Percentiles rank a stretch among this genome's conserved stretches.
Conservation (phyloP, 2,888 invertebrate genomes). For the Metalampra italica region DNA sequence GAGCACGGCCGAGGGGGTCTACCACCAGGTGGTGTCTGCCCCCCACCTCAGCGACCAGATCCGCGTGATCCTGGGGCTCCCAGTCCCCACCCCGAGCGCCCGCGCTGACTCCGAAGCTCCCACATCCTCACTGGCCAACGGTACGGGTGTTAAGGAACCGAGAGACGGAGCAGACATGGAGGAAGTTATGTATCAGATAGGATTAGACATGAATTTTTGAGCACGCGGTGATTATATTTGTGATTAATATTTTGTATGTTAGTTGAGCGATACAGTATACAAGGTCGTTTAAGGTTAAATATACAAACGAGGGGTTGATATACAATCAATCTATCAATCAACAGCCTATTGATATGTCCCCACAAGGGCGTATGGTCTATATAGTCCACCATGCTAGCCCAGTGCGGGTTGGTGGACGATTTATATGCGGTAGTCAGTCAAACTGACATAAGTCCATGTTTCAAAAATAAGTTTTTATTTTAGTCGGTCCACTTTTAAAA, state of each 20-base stretch:
- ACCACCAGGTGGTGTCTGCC: slow-evolving; percentile 88
- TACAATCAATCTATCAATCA: no score
- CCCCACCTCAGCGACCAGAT: slow-evolving; percentile 85
- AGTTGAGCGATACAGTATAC: background rate
- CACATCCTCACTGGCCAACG: slow-evolving; percentile 27
- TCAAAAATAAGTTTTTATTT: no score
- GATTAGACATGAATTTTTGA: slow-evolving; percentile 77
- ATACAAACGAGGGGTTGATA: no score
- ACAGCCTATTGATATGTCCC: no score
- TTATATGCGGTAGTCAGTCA: no score
- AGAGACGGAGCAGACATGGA: slow-evolving; percentile 55
- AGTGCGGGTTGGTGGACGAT: no score
- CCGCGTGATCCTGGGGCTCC: slow-evolving; percentile 84
- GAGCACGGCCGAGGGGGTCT: slow-evolving; percentile 94
- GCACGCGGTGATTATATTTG: slow-evolving; percentile 11
- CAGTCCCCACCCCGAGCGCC: slow-evolving; percentile 47
- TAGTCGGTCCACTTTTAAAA: no score
- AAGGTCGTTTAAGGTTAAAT: no score
- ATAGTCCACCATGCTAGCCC: no score
- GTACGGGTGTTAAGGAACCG: slow-evolving; percentile 25
- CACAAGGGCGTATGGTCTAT: no score
- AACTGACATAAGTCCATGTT: no score
- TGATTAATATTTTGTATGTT: background rate
- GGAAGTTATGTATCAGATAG: slow-evolving; percentile 79
- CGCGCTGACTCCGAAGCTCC: slow-evolving; percentile 40